Percentiles rank a stretch among this genome's conserved stretches.
These are phyloP conservation scores for Microcebus griseorufus DNA, from an alignment of 2,113 vertebrate species.

Conservation along the genomic window DNA sequence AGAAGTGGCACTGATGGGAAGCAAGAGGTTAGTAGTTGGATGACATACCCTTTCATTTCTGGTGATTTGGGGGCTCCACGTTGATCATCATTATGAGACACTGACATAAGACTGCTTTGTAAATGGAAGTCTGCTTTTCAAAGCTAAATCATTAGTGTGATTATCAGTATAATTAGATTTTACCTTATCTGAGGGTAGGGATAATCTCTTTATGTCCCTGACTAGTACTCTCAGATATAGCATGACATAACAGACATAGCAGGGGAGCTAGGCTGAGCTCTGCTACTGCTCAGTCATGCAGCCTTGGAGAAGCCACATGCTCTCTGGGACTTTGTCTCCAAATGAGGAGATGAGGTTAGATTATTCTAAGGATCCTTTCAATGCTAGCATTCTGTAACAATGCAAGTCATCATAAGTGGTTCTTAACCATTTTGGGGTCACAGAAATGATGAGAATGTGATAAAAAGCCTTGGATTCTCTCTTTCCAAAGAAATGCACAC, in stretches of 20 bases:
- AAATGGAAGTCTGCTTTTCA: conserved; percentile 5
- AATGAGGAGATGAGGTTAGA: not conserved
- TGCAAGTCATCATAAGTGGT: not conserved
- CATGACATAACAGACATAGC: not conserved
- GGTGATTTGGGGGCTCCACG: conserved; percentile 19
- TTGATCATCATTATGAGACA: not conserved
- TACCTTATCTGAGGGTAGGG: not conserved
- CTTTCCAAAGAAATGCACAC: not conserved
- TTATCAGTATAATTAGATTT: not conserved
- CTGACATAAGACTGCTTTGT: not conserved
- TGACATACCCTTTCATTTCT: not conserved
- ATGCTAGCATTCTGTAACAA: not conserved
- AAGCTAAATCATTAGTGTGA: not conserved
- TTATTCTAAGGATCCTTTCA: not conserved
- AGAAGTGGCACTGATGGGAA: not conserved
- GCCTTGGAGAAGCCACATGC: not conserved
- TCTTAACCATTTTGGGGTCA: not conserved
- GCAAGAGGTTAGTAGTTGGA: not conserved
- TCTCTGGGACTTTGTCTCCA: not conserved
- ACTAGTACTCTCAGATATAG: not conserved
- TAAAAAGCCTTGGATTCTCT: not conserved
- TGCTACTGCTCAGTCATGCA: not conserved
- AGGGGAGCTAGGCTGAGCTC: not conserved
- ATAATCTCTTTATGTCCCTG: not conserved
- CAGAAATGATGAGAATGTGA: not conserved